Evolutionary conservation across 1,140 invertebrate species (phyloP).

Genomic region (Penaeus japonicus): DNA sequence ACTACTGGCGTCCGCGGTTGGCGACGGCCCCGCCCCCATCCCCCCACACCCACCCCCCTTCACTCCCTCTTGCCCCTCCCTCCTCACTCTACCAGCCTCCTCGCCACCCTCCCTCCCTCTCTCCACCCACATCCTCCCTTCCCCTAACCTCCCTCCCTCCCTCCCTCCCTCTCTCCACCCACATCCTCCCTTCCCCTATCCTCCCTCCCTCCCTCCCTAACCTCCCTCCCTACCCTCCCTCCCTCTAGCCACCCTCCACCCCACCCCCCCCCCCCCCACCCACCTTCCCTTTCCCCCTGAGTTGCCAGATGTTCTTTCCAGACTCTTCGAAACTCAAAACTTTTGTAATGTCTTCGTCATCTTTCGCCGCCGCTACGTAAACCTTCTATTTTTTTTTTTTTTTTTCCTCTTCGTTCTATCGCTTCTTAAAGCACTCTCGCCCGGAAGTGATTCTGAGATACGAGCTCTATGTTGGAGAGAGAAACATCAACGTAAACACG

Average conservation of each 20-base stretch:
- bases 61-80: not conserved
- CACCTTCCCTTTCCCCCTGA: not conserved
- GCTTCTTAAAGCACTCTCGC: not conserved
- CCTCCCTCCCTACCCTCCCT: not conserved
- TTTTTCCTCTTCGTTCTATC: not conserved
- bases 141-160: not conserved
- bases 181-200: not conserved
- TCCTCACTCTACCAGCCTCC: conserved; percentile 23
- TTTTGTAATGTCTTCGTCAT: not conserved
- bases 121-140: not conserved
- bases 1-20: conserved; percentile 23
- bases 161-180: too few relatives aligned
- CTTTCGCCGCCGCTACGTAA: not conserved
- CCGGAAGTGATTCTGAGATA: too few relatives aligned
- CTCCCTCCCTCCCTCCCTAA: not conserved
- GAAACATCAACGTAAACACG: too few relatives aligned
- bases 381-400: not conserved
- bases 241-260: too few relatives aligned
- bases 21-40: conserved; percentile 26
- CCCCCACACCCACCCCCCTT: conserved; percentile 7
- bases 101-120: not conserved
- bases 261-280: not conserved
- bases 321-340: not conserved
- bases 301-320: not conserved
- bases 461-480: too few relatives aligned